Percentiles rank a stretch among this genome's conserved stretches.
Conservation (phyloP, 2,113 vertebrate species). For the Nothobranchius kuhntae region DNA sequence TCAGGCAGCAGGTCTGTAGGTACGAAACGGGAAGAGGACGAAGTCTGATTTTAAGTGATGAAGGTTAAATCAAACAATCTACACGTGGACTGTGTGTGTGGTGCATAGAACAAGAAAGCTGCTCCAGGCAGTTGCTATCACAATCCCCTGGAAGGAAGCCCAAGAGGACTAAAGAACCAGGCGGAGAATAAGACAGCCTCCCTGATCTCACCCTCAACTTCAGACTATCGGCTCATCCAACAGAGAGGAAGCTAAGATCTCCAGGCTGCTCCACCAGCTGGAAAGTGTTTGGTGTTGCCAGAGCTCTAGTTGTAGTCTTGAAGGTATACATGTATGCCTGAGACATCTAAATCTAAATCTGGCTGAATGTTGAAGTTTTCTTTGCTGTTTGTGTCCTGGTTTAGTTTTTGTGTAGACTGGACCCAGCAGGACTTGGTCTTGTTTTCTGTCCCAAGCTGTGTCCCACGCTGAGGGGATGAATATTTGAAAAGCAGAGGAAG, state of each 20-base stretch:
- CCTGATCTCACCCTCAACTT: background rate
- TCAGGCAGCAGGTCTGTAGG: background rate
- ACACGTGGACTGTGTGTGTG: slow-evolving; percentile 46
- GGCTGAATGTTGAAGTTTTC: no score
- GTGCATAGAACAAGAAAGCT: slow-evolving; percentile 43
- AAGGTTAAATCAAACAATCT: slow-evolving; percentile 58
- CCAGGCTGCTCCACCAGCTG: slow-evolving; percentile 12
- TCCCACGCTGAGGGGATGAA: slow-evolving; percentile 52
- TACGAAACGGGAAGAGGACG: background rate
- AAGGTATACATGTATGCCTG: no score
- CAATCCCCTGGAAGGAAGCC: slow-evolving; percentile 51
- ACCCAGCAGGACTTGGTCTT: slow-evolving; percentile 20
- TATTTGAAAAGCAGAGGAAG: slow-evolving; percentile 72
- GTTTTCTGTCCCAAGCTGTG: slow-evolving; percentile 50
- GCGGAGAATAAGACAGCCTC: slow-evolving; percentile 10
- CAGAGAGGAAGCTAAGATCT: slow-evolving; percentile 14
- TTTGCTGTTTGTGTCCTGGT: no score
- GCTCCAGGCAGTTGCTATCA: slow-evolving; percentile 61
- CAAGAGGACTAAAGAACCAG: slow-evolving; percentile 46
- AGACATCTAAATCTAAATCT: no score
- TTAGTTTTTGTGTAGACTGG: no score
- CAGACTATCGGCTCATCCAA: slow-evolving; percentile 4
- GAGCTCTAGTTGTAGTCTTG: background rate
- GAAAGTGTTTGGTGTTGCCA: background rate
- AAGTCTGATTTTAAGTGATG: slow-evolving; percentile 34